Percentiles rank a stretch among this genome's conserved stretches.
phyloP scores from a whole-genome alignment of 2,113 vertebrate species.

The Cairina moschata region DNA sequence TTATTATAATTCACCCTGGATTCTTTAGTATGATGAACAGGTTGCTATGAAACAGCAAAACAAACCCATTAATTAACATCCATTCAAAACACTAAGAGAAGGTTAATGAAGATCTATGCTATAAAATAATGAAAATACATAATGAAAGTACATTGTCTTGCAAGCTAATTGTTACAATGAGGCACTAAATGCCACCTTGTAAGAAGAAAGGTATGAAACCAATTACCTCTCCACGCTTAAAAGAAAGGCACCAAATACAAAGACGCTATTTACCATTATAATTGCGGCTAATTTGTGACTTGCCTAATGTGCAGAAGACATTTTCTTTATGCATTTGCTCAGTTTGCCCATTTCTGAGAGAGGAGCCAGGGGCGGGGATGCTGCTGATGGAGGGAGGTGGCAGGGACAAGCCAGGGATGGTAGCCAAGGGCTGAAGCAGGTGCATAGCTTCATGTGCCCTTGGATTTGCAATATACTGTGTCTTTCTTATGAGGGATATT shows the following conservation, averaged over 20 bases:
- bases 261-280: not conserved
- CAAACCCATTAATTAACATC: constrained; percentile 5
- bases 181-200: not conserved
- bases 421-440: not conserved
- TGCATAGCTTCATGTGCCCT: not conserved
- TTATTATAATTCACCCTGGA: constrained; percentile 42
- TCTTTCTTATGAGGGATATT: fast-evolving
- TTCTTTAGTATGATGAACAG: constrained; percentile 13
- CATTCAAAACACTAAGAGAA: not conserved
- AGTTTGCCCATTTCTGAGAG: not conserved
- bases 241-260: not conserved
- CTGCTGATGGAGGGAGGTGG: not conserved
- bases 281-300: not conserved
- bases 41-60: constrained; percentile 27
- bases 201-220: not conserved
- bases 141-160: not conserved
- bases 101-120: not conserved
- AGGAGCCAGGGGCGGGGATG: not conserved
- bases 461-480: not conserved
- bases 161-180: not conserved
- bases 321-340: not conserved
- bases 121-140: constrained; percentile 9
- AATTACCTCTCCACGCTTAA: not conserved
- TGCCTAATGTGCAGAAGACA: not conserved
- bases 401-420: not conserved